These are phyloP conservation scores for Teinopalpus imperialis DNA, from an alignment of 2,888 invertebrate species.

Conservation along the genomic window DNA sequence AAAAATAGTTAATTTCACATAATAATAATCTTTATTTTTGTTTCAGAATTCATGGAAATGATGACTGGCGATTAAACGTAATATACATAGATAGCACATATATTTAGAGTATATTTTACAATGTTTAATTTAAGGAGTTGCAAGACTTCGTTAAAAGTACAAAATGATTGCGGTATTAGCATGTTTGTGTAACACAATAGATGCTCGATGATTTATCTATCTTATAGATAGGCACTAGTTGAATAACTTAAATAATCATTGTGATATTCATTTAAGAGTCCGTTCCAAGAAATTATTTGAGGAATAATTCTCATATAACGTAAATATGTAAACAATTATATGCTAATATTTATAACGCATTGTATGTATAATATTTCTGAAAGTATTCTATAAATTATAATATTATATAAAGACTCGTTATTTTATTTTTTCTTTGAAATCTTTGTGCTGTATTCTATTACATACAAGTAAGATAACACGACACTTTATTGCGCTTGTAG, in stretches of 20 bases:
- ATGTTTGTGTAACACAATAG: slow-evolving; percentile 42
- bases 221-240: slow-evolving; percentile 63
- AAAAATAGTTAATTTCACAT: too few relatives aligned
- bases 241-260: slow-evolving; percentile 38
- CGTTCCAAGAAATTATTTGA: slow-evolving; percentile 69
- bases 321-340: slow-evolving; percentile 48
- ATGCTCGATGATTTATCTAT: slow-evolving; percentile 54
- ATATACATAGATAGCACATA: slow-evolving; percentile 43
- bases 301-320: slow-evolving; percentile 68
- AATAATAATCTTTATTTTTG: too few relatives aligned
- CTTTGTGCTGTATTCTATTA: slow-evolving; percentile 23
- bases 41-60: slow-evolving; percentile 96
- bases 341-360: slow-evolving; percentile 74
- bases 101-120: slow-evolving; percentile 59
- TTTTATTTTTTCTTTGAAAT: slow-evolving; percentile 34
- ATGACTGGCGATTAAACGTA: slow-evolving; percentile 91
- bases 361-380: slow-evolving; percentile 33
- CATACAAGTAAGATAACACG: slow-evolving; percentile 22
- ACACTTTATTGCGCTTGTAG: slow-evolving; percentile 37
- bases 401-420: slow-evolving; percentile 25
- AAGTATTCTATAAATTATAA: slow-evolving; percentile 28
- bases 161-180: slow-evolving; percentile 74
- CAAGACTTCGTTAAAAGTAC: slow-evolving; percentile 67
- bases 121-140: slow-evolving; percentile 51
- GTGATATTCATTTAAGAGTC: slow-evolving; percentile 37